Evolutionary conservation across 2,888 invertebrate genomes (phyloP).

Genomic region (Calliopum simillimum): DNA sequence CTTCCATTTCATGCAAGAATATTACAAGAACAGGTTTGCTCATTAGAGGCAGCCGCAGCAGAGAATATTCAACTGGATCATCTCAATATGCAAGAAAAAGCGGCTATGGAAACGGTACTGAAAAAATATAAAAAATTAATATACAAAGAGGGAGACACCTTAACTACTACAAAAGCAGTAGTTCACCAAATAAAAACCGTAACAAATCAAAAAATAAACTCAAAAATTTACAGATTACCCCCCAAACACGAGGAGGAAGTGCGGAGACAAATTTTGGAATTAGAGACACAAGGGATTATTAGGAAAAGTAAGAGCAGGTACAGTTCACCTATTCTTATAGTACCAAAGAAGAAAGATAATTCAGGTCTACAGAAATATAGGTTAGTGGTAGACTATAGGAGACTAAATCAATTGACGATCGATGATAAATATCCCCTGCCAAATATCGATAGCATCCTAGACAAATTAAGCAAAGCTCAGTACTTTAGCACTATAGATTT

Average conservation of each 20-base stretch:
- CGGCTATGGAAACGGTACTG: slow-evolving; percentile 25
- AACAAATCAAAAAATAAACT: slow-evolving; percentile 38
- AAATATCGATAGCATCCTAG: no score
- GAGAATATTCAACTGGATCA: slow-evolving; percentile 34
- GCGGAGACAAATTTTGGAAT: slow-evolving; percentile 25
- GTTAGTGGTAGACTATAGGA: no score
- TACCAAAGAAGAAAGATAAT: no score
- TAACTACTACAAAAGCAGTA: slow-evolving; percentile 32
- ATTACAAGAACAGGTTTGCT: slow-evolving; percentile 30
- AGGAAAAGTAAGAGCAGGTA: slow-evolving; percentile 38
- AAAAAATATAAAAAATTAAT: slow-evolving; percentile 39
- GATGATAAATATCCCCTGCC: no score
- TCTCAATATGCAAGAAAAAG: slow-evolving; percentile 37
- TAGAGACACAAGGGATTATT: slow-evolving; percentile 39
- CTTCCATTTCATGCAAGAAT: slow-evolving; percentile 38
- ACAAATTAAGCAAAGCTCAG: no score
- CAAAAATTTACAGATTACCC: slow-evolving; percentile 3
- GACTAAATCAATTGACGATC: no score
- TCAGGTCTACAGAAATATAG: no score
- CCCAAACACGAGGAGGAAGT: slow-evolving; percentile 34
- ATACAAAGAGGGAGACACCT: slow-evolving; percentile 39
- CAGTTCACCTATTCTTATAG: slow-evolving; percentile 34
- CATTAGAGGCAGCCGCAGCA: slow-evolving; percentile 28
- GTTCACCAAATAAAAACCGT: slow-evolving; percentile 38
- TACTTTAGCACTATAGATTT: no score